These are phyloP conservation scores for Rhopalosiphum maidis DNA, from an alignment of 1,140 invertebrate species.

Conservation along the genomic window DNA sequence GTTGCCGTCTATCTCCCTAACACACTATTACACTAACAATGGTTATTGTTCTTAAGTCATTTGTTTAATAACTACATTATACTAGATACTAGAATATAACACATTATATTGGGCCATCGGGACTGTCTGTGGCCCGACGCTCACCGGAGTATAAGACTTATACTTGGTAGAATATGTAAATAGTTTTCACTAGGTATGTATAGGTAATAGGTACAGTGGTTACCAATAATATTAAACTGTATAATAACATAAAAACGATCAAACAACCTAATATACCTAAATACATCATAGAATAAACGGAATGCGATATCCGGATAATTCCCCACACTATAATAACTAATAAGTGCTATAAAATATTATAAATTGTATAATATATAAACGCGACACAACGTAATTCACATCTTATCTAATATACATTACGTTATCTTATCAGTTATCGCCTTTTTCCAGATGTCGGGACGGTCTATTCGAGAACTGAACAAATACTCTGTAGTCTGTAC, in stretches of 20 bases:
- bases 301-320: no score
- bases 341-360: no score
- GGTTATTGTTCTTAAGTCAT: conserved; percentile 1
- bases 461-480: no score
- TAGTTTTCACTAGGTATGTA: background rate
- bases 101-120: background rate
- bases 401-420: background rate
- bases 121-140: background rate
- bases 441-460: background rate
- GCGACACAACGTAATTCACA: no score
- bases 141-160: background rate
- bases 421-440: background rate
- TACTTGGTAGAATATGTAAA: background rate
- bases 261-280: no score
- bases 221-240: no score
- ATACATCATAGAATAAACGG: no score
- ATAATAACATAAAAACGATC: no score
- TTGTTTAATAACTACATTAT: background rate
- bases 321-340: no score
- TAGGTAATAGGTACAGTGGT: no score
- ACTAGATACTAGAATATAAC: background rate
- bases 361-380: no score
- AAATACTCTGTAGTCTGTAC: background rate
- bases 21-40: background rate
- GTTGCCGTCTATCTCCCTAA: background rate